Evolutionary conservation across 2,113 vertebrate genomes (phyloP), one percentile per base, ranked within the genome.

Genomic region (Eretmochelys imbricata): DNA sequence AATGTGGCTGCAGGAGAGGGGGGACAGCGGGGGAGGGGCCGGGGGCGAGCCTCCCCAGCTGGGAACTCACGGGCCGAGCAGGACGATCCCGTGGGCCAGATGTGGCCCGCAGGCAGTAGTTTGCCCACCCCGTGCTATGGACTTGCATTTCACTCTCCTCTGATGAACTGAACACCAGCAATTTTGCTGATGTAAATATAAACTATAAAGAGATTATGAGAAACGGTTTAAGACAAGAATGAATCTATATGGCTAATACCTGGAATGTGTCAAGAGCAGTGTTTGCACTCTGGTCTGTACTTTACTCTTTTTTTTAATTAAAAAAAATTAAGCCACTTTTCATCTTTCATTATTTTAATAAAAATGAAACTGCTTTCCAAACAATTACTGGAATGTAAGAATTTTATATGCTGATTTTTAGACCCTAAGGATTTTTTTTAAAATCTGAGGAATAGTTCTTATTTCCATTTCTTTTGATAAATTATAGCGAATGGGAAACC

Each of bases 401-500:
- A 5, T 88, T 78, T 8, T 72, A 25, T 69, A n/a, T 0, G 0
- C 24, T 76, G 72, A 76, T 76, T 76, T 65, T 75, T 24, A 76
- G n/a, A 46, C 24, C 22, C 38, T 3, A 25, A 76, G 38, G 72
- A 7, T 11, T 76, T 76, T 75, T 82, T 88, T 79, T 5, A 42
- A 2, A 38, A 38, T 38, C n/a, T 46, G 53, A 80, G 6, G 8
- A 75, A 50, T 7, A 88, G 84, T 29, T n/a, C 48, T 35, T 27
- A 59, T 22, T 88, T 91, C 24, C 16, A 1, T 42, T 54, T 87
- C 5, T 62, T 93, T 31, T 69, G 10, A 83, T 69, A 3, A 69
- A 55, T 84, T 80, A 91, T 1, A 90, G 35, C 31, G 91, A 96
- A 93, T 9, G 6, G 42, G 89, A 93, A 57, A 59, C 91, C 99